Evolutionary conservation across 2,797 vertebrate genomes (phyloP).

Genomic region (Hipposideros larvatus): DNA sequence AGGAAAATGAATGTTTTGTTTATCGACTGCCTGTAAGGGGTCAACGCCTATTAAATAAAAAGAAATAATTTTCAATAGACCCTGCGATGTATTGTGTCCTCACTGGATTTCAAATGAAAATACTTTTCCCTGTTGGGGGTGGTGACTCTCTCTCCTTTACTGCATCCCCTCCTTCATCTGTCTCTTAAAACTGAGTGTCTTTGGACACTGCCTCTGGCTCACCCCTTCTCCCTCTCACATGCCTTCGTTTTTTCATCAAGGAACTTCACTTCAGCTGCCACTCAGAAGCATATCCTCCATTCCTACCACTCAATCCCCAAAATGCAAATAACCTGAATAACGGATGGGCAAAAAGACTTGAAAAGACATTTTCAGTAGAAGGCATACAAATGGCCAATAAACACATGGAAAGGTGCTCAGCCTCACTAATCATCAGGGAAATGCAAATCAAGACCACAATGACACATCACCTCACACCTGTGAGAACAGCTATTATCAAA

Average conservation of each 20-base stretch:
- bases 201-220: background rate
- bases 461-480: background rate
- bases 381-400: no score
- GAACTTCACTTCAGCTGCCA: no score
- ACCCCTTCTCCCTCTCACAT: background rate
- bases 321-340: no score
- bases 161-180: background rate
- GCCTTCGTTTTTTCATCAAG: background rate
- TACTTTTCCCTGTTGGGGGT: background rate
- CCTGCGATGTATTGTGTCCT: background rate
- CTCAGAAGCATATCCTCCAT: no score
- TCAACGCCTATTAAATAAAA: background rate
- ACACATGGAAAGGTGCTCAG: no score
- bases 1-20: no score
- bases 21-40: background rate
- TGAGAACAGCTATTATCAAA: background rate
- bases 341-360: no score
- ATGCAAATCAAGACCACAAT: background rate
- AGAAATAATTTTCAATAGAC: background rate
- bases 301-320: no score
- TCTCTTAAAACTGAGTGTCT: background rate
- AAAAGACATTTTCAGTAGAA: no score
- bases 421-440: background rate
- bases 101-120: background rate
- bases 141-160: background rate